Percentiles rank a stretch among this genome's conserved stretches.
Evolutionary conservation across 2,113 vertebrate species (phyloP).

Genomic region (Rhinoderma darwinii): DNA sequence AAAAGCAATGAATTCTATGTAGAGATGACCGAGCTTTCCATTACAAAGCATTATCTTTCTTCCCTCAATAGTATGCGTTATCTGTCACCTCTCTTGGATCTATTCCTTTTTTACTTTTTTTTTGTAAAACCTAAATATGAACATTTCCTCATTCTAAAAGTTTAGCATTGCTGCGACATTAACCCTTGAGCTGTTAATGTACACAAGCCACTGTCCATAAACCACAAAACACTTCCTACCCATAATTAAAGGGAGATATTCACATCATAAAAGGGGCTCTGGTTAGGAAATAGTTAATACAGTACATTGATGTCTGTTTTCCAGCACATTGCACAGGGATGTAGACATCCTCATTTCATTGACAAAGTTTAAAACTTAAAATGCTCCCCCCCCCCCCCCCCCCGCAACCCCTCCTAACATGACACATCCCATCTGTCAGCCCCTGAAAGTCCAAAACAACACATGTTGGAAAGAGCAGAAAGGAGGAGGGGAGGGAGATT

Average conservation of each 20-base stretch:
- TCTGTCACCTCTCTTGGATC: no score
- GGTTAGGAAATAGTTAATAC: constrained; percentile 20
- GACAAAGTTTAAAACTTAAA: constrained; percentile 51
- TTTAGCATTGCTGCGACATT: neutral
- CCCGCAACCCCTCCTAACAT: constrained; percentile 32
- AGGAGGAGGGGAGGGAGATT: constrained; percentile 29
- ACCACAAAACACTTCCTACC: neutral
- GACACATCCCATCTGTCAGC: constrained; percentile 58
- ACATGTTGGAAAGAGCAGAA: constrained; percentile 53
- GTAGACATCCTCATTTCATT: constrained; percentile 34
- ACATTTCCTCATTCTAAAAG: neutral
- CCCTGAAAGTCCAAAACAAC: constrained; percentile 56
- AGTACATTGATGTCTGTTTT: constrained; percentile 2
- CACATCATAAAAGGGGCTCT: neutral
- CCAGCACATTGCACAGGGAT: constrained; percentile 17
- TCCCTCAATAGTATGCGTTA: neutral
- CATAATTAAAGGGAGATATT: neutral
- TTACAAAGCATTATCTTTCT: neutral
- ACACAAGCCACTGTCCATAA: neutral
- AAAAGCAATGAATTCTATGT: no score
- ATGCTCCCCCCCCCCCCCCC: neutral
- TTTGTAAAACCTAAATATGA: neutral
- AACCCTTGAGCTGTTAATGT: neutral
- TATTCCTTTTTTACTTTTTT: neutral
- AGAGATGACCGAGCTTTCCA: neutral